Evolutionary conservation across 2,888 invertebrate species (phyloP).

Genomic region (Rhagium mordax): DNA sequence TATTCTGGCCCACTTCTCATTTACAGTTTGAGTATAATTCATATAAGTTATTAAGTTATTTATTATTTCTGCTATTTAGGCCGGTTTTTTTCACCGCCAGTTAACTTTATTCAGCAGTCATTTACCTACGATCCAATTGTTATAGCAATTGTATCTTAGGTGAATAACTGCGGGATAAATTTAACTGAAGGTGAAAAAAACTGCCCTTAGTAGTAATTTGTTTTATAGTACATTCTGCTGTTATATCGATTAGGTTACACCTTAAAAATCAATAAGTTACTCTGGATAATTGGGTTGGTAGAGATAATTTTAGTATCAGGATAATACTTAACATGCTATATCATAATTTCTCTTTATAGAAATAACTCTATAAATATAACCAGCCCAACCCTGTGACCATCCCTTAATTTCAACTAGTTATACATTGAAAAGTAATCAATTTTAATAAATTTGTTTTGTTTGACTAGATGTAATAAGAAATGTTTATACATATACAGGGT

Average conservation of each 20-base stretch:
- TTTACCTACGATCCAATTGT: no score
- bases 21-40: no score
- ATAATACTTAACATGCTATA: slow-evolving; percentile 12
- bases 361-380: slow-evolving; percentile 17
- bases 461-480: background rate
- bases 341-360: slow-evolving; percentile 2
- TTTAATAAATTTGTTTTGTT: background rate
- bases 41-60: no score
- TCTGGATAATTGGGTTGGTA: background rate
- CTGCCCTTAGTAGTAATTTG: background rate
- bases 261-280: background rate
- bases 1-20: no score
- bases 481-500: no score
- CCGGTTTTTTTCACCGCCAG: no score
- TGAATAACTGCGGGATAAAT: no score
- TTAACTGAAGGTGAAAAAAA: no score
- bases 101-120: no score
- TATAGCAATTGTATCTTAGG: no score
- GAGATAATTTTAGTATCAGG: slow-evolving; percentile 9
- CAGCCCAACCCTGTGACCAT: slow-evolving; percentile 1
- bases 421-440: background rate
- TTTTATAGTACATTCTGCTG: background rate
- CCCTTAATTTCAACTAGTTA: background rate
- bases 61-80: no score
- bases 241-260: background rate